Conservation (phyloP, 23 tunicate species). For the Styela clava region DNA sequence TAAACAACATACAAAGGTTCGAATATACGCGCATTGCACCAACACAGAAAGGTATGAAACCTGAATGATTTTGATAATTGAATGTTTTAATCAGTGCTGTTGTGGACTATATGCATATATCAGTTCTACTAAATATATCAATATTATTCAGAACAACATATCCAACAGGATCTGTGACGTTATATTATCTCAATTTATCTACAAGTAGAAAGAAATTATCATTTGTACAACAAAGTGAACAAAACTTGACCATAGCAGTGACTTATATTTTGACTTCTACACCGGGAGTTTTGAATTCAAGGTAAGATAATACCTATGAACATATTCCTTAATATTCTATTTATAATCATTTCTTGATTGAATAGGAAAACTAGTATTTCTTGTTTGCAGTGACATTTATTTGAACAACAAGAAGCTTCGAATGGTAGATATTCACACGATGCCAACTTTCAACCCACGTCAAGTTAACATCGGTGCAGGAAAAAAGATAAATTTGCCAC, state of each 20-base stretch:
- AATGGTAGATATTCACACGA: conserved; percentile 11
- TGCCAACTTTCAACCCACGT: conserved; percentile 38
- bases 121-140: background rate
- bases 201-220: background rate
- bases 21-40: conserved; percentile 32
- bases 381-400: conserved; percentile 18
- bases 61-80: too few species aligned
- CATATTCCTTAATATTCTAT: too few species aligned
- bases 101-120: too few species aligned
- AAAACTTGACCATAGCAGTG: background rate
- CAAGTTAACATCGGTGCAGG: conserved; percentile 2
- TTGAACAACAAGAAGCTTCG: conserved; percentile 40
- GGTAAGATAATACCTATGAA: conserved; percentile 44
- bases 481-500: conserved; percentile 37
- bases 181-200: conserved; percentile 54
- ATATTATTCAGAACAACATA: conserved; percentile 20
- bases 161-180: conserved; percentile 40
- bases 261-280: conserved; percentile 47
- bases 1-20: background rate
- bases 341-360: too few species aligned
- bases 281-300: conserved; percentile 49
- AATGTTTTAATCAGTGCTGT: too few species aligned
- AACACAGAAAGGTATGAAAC: conserved; percentile 16
- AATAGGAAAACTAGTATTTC: too few species aligned
- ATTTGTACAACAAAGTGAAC: background rate